Conservation (phyloP, 2,113 vertebrate genomes). For the Pygoscelis antarcticus region DNA sequence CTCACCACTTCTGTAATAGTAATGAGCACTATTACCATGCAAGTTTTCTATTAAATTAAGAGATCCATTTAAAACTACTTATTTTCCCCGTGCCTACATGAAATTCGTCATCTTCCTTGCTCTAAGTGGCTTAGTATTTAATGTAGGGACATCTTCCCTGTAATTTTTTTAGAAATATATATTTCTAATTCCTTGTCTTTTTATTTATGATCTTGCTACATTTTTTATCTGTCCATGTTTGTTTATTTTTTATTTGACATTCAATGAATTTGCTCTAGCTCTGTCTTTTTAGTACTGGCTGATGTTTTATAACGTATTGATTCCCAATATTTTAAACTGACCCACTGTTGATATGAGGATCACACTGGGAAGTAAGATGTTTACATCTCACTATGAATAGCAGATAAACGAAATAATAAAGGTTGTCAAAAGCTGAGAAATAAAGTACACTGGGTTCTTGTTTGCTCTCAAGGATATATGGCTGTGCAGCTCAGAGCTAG, state of each 20-base stretch:
- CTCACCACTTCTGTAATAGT: not conserved
- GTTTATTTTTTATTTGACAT: slow-evolving; percentile 77
- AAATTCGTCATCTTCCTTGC: slow-evolving; percentile 28
- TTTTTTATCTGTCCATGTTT: slow-evolving; percentile 67
- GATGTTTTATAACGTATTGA: slow-evolving; percentile 81
- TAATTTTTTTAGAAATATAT: slow-evolving; percentile 37
- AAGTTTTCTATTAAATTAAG: slow-evolving; percentile 51
- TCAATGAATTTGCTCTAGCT: slow-evolving; percentile 71
- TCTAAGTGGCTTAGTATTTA: slow-evolving; percentile 45
- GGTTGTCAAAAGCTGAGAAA: slow-evolving; percentile 72
- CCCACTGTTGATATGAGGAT: slow-evolving; percentile 76
- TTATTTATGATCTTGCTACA: slow-evolving; percentile 73
- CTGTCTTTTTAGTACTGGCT: slow-evolving; percentile 63
- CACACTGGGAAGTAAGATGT: slow-evolving; percentile 78
- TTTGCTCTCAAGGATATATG: slow-evolving; percentile 63
- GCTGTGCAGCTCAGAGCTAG: slow-evolving; percentile 5
- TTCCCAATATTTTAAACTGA: slow-evolving; percentile 81
- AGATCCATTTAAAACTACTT: not conserved
- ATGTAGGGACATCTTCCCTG: slow-evolving; percentile 21
- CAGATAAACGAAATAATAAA: slow-evolving; percentile 80
- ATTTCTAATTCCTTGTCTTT: slow-evolving; percentile 37
- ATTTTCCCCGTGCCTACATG: slow-evolving; percentile 1
- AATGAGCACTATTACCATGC: not conserved
- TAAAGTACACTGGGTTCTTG: slow-evolving; percentile 48
- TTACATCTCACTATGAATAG: slow-evolving; percentile 79